These are phyloP conservation scores for Seriola quinqueradiata DNA, from an alignment of 2,113 vertebrate genomes.

Conservation along the genomic window DNA sequence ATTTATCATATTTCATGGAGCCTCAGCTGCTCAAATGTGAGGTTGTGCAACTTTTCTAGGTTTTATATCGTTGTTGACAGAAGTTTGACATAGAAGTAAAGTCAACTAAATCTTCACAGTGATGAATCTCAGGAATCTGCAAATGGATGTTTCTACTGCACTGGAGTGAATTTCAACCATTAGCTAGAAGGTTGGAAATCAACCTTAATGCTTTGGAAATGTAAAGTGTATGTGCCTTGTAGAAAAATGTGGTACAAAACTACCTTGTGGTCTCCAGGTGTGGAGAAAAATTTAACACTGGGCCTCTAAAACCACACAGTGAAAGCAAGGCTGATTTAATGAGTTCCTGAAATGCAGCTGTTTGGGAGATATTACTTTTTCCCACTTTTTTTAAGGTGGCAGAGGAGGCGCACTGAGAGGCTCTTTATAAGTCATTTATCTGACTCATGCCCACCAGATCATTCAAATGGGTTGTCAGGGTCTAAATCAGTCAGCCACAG, in stretches of 20 bases:
- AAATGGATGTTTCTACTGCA: not conserved
- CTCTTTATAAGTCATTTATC: slow-evolving; percentile 45
- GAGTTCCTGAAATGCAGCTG: not conserved
- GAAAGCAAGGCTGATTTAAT: not conserved
- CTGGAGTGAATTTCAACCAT: not conserved
- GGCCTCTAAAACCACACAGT: not conserved
- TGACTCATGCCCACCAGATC: slow-evolving; percentile 41
- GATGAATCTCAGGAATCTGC: slow-evolving; percentile 12
- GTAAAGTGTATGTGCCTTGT: not conserved
- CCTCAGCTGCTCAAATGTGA: not conserved
- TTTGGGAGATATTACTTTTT: slow-evolving; percentile 20
- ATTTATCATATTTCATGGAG: not conserved
- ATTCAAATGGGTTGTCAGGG: slow-evolving; percentile 48
- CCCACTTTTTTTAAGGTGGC: slow-evolving; percentile 7
- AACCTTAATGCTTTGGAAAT: slow-evolving; percentile 8
- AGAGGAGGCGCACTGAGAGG: slow-evolving; percentile 7
- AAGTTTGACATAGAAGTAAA: slow-evolving; percentile 12
- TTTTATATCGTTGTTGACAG: not conserved
- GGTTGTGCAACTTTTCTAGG: not conserved
- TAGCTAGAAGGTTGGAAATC: not conserved
- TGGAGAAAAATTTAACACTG: slow-evolving; percentile 1
- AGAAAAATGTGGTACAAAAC: not conserved
- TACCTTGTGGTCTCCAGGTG: not conserved
- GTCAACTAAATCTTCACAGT: not conserved
- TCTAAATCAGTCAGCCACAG: slow-evolving; percentile 32